Conservation (phyloP, 2,113 vertebrate species). For the Uropsilus gracilis region DNA sequence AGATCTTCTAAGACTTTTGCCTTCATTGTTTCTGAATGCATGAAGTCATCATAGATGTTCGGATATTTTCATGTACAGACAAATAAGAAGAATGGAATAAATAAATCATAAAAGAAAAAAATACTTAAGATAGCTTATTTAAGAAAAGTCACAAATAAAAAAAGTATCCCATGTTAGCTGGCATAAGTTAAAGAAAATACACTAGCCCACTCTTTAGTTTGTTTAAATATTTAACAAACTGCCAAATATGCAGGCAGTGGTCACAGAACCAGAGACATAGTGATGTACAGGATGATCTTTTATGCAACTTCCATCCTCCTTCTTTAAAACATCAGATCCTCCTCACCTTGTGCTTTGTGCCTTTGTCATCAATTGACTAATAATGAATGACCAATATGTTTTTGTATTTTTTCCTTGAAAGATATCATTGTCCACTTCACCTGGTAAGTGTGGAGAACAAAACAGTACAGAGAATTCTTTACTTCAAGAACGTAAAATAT, state of each 20-base stretch:
- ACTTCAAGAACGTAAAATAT: not conserved
- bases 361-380: not conserved
- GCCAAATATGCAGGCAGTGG: not conserved
- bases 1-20: not conserved
- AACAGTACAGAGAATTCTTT: not conserved
- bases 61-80: not conserved
- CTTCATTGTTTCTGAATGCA: slow-evolving; percentile 15
- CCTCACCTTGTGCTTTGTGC: not conserved
- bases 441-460: not conserved
- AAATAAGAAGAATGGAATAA: not conserved
- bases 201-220: not conserved
- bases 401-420: not conserved
- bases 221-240: not conserved
- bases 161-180: not conserved
- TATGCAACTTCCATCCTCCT: not conserved
- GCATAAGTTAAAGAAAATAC: not conserved
- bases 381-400: not conserved
- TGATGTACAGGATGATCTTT: not conserved
- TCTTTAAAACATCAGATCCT: not conserved
- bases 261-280: not conserved
- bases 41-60: not conserved
- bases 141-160: not conserved
- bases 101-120: not conserved
- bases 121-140: not conserved
- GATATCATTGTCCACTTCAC: not conserved